Base-by-base conservation (phyloP, 2,797 vertebrate species). In the Limnodromus scolopaceus region DNA sequence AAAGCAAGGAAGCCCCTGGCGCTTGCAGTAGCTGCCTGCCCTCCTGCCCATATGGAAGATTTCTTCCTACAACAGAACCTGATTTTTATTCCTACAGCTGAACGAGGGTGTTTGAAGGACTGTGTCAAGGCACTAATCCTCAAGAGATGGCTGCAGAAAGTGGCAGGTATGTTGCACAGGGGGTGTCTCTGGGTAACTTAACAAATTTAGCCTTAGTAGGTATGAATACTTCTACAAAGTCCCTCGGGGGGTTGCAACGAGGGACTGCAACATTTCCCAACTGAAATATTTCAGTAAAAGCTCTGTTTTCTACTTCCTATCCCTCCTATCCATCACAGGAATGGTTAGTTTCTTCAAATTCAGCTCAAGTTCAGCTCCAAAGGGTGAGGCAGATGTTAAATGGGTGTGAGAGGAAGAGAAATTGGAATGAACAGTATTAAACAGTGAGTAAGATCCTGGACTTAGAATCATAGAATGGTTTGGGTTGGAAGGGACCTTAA, bases 91-190 rank as follows among this genome's bases (percentile, higher is more conserved):
- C 11, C 38, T 20, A 3, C 43, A 13, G 28, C 19, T 6, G 12
- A 54, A 16, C 1, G 0, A 6, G 2, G 16, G 0, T 7, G 4
- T 6, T 3, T 20, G 22, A 51, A 84, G 22, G 8, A 49, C 16
- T 3, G 3, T 3, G 1, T 49, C 8, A 6, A 17, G 1, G 8
- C 1, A 0, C 10, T 18, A 19, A 34, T 27, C 16, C 20, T 19
- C 5, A 5, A 64, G 14, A 11, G 12, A 10, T 0, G 7, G 23
- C 34, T 74, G 58, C 64, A 63, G 55, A 74, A 85, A 11, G 10
- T 1, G 1, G 7, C 69, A 88, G 91, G 89, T 81, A 84, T 16
- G 86, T 89, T 88, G 72, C 27, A 46, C 3, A 6, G 24, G 10
- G 48, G 3, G 5, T 34, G 10, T 49, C 25, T 57, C 54, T 54